phyloP scores from a whole-genome alignment of 2,888 invertebrate genomes.

The Salticus scenicus region DNA sequence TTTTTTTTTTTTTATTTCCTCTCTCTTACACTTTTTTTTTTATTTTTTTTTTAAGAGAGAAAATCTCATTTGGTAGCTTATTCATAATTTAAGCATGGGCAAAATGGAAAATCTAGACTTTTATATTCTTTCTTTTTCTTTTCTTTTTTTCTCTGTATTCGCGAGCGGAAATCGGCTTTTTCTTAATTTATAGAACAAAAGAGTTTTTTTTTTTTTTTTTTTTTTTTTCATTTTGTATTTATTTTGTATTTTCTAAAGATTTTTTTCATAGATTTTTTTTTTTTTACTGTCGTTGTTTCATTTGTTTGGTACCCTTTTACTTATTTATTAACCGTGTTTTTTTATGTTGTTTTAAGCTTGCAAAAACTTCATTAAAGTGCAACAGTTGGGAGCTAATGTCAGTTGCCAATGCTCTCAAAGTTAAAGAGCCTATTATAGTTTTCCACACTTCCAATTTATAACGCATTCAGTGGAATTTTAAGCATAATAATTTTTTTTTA shows the following conservation, averaged over 20 bases:
- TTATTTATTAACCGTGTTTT: constrained; percentile 12
- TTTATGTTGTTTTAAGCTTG: not conserved
- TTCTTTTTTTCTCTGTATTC: not conserved
- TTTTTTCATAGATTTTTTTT: constrained; percentile 10
- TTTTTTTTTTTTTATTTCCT: not conserved
- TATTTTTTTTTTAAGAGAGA: not conserved
- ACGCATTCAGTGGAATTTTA: no score
- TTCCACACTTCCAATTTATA: no score
- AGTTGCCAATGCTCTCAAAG: not conserved
- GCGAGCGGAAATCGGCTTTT: constrained; percentile 8
- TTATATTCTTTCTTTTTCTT: constrained; percentile 10
- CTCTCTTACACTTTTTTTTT: no score
- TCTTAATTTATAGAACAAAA: constrained; percentile 28
- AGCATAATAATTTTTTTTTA: no score
- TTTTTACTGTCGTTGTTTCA: not conserved
- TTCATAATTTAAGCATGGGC: constrained; percentile 52
- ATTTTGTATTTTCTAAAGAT: constrained; percentile 10
- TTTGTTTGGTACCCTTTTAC: not conserved
- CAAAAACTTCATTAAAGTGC: constrained; percentile 7
- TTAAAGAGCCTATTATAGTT: not conserved
- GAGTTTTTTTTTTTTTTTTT: constrained; percentile 8
- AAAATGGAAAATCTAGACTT: constrained; percentile 53
- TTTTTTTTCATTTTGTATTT: constrained; percentile 25
- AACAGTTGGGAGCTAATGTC: constrained; percentile 14
- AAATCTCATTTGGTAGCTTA: constrained; percentile 62